phyloP scores from a whole-genome alignment of 2,797 vertebrate species.

The Ctenopoma kingsleyae region DNA sequence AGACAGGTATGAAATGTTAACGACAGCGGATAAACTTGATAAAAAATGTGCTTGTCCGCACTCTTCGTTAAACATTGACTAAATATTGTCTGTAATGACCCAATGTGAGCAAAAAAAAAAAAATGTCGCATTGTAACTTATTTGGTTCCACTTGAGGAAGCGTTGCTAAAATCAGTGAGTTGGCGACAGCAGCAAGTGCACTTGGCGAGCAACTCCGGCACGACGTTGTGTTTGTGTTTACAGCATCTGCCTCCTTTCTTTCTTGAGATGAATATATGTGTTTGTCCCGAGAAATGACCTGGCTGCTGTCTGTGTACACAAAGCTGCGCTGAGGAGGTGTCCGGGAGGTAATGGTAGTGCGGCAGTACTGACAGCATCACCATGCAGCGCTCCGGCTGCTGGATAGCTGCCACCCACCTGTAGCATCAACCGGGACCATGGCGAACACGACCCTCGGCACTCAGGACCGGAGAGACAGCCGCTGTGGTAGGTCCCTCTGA shows the following conservation, averaged over 20 bases:
- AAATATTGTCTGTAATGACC: not conserved
- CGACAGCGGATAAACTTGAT: slow-evolving; percentile 47
- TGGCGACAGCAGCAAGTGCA: slow-evolving; percentile 50
- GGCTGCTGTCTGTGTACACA: slow-evolving; percentile 10
- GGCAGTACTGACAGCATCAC: slow-evolving; percentile 46
- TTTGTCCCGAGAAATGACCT: not conserved
- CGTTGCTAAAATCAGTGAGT: slow-evolving; percentile 40
- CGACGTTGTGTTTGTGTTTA: not conserved
- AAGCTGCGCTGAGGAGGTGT: slow-evolving; percentile 50
- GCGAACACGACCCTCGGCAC: slow-evolving; percentile 68
- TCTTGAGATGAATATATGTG: not conserved
- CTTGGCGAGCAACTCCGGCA: slow-evolving; percentile 18
- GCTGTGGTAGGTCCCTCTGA: slow-evolving; percentile 55
- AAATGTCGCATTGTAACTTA: slow-evolving; percentile 6
- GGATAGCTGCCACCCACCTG: slow-evolving; percentile 74
- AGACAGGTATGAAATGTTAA: slow-evolving; percentile 77
- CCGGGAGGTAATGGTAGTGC: slow-evolving; percentile 48
- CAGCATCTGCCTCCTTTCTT: not conserved
- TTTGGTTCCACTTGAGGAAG: slow-evolving; percentile 53
- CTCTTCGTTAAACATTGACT: fast-evolving
- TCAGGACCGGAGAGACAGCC: slow-evolving; percentile 41
- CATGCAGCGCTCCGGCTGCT: slow-evolving; percentile 64
- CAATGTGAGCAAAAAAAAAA: not conserved
- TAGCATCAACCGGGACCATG: slow-evolving; percentile 76
- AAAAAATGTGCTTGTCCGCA: fast-evolving